phyloP scores from a whole-genome alignment of 2,888 invertebrate species.

The Plebejus anna region DNA sequence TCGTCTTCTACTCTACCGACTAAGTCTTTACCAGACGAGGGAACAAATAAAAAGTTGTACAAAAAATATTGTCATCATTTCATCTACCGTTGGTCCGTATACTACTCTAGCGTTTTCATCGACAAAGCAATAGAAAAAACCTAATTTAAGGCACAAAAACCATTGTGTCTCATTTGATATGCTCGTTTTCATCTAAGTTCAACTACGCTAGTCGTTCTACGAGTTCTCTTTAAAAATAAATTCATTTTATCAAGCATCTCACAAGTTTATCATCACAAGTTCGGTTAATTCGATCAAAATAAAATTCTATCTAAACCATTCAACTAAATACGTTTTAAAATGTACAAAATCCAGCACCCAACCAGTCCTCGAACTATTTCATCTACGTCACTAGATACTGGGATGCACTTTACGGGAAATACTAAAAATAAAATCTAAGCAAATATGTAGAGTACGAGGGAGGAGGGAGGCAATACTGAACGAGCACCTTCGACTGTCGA shows the following conservation, averaged over 20 bases:
- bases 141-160: slow-evolving; percentile 68
- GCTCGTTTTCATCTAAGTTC: slow-evolving; percentile 49
- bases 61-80: slow-evolving; percentile 69
- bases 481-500: not conserved
- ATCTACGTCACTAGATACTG: slow-evolving; percentile 68
- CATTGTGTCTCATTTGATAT: slow-evolving; percentile 73
- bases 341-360: slow-evolving; percentile 66
- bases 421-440: slow-evolving; percentile 59
- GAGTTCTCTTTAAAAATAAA: slow-evolving; percentile 52
- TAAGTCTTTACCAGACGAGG: slow-evolving; percentile 60
- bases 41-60: slow-evolving; percentile 63
- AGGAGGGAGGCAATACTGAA: slow-evolving; percentile 60
- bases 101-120: slow-evolving; percentile 52
- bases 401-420: slow-evolving; percentile 73
- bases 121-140: slow-evolving; percentile 51
- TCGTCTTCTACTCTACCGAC: slow-evolving; percentile 50
- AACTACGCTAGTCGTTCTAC: slow-evolving; percentile 62
- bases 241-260: slow-evolving; percentile 47
- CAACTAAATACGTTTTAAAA: slow-evolving; percentile 46
- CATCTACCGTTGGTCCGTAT: slow-evolving; percentile 71
- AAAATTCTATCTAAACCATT: slow-evolving; percentile 48
- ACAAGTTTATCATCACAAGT: slow-evolving; percentile 47
- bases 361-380: slow-evolving; percentile 51
- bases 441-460: slow-evolving; percentile 43
- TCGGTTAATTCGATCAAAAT: slow-evolving; percentile 36